Evolutionary conservation across 2,888 invertebrate species (phyloP).

Genomic region (Drosophila antonietae): DNA sequence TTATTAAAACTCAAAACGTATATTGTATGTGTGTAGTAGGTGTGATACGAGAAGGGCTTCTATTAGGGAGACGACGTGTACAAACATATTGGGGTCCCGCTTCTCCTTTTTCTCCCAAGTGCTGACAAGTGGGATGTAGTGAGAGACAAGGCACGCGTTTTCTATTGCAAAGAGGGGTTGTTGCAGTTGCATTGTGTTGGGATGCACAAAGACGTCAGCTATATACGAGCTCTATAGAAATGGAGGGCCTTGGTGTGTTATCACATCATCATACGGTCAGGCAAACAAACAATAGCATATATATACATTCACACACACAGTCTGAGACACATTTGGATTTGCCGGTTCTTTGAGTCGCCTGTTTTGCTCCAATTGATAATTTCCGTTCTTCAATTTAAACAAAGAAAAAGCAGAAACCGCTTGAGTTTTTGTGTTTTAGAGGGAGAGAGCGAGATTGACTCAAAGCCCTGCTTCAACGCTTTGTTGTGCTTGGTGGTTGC

Average conservation of each 20-base stretch:
- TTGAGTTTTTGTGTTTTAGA: constrained; percentile 6
- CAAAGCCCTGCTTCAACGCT: constrained; percentile 69
- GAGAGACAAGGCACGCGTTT: constrained; percentile 63
- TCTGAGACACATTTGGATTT: constrained; percentile 20
- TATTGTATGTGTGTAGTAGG: constrained; percentile 16
- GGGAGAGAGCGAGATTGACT: constrained; percentile 24
- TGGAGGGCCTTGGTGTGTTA: constrained; percentile 53
- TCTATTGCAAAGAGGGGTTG: constrained; percentile 26
- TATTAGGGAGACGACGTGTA: background rate
- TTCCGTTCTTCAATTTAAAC: constrained; percentile 70
- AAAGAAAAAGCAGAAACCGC: constrained; percentile 32
- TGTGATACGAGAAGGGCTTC: constrained; percentile 55
- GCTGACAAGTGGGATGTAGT: constrained; percentile 45
- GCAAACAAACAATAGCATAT: constrained; percentile 49
- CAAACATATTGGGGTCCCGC: constrained; percentile 3
- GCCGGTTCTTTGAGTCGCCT: constrained; percentile 52
- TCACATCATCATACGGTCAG: constrained; percentile 57
- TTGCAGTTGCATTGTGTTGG: constrained; percentile 38
- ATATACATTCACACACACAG: constrained; percentile 8
- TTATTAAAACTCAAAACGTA: background rate
- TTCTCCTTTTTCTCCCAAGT: constrained; percentile 16
- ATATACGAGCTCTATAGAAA: constrained; percentile 8
- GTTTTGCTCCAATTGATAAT: constrained; percentile 70
- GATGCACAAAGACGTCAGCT: background rate
- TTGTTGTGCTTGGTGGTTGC: constrained; percentile 50